Evolutionary conservation across 1,140 invertebrate genomes (phyloP).

Genomic region (Bombus huntii): DNA sequence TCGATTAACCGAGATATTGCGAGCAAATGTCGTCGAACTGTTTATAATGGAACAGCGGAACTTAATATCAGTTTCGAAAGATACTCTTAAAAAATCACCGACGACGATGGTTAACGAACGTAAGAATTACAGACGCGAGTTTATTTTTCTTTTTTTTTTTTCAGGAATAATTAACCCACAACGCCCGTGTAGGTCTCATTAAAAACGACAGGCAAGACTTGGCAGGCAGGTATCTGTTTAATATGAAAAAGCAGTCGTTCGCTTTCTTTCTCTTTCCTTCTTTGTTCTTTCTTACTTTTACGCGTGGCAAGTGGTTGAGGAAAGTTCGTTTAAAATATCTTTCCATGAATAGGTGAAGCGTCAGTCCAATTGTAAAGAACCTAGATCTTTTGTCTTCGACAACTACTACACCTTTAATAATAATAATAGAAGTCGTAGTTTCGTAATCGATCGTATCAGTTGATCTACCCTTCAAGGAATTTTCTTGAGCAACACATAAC

Average conservation of each 20-base stretch:
- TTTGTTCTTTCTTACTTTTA: neutral
- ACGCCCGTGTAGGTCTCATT: slow-evolving; percentile 30
- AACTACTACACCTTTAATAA: no score
- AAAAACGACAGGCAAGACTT: slow-evolving; percentile 48
- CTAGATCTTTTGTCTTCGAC: neutral
- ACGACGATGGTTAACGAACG: slow-evolving; percentile 23
- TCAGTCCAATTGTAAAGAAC: neutral
- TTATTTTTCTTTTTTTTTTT: slow-evolving; percentile 1
- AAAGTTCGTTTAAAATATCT: neutral
- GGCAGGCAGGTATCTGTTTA: slow-evolving; percentile 31
- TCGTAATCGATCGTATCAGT: neutral
- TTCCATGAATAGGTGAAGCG: neutral
- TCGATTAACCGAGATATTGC: neutral
- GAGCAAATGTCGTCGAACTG: neutral
- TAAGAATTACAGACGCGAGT: slow-evolving; percentile 36
- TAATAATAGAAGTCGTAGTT: neutral
- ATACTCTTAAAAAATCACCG: neutral
- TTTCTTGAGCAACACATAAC: neutral
- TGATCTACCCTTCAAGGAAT: neutral
- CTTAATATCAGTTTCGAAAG: neutral
- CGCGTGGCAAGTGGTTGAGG: neutral
- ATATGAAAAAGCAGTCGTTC: slow-evolving; percentile 23
- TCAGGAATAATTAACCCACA: slow-evolving; percentile 42
- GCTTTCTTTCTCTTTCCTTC: neutral
- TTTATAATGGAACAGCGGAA: neutral